A percentile compares a stretch with the other conserved stretches of the same genome.
phyloP scores from a whole-genome alignment of 2,797 vertebrate species.

The Anguilla megastoma region DNA sequence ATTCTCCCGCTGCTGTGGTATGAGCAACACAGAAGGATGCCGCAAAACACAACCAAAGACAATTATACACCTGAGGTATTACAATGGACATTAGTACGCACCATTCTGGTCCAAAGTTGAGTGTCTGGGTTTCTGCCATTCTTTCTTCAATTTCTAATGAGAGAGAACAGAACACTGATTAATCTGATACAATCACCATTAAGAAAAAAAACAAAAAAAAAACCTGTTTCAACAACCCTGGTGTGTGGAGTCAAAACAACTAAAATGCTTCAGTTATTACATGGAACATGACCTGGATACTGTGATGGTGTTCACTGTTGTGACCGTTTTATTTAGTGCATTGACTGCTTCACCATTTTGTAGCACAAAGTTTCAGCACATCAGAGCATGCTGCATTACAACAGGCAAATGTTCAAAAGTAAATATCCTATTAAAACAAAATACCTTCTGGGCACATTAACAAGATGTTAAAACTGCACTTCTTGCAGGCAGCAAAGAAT shows the following conservation, averaged over 20 bases:
- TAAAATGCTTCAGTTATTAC: background rate
- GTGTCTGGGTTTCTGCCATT: constrained; percentile 99
- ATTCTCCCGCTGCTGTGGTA: background rate
- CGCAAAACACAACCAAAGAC: constrained; percentile 47
- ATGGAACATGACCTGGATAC: background rate
- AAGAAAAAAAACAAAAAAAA: background rate
- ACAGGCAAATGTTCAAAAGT: background rate
- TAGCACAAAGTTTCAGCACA: background rate
- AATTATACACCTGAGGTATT: constrained; percentile 15
- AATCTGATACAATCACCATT: background rate
- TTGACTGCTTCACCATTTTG: background rate
- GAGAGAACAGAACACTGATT: constrained; percentile 44
- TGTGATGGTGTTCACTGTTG: background rate
- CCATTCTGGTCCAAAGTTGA: constrained; percentile 99
- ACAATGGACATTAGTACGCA: constrained; percentile 64
- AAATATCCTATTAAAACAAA: background rate
- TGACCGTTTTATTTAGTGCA: background rate
- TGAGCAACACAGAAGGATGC: background rate
- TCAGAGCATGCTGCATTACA: background rate
- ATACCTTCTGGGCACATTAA: background rate
- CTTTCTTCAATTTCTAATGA: constrained; percentile 72
- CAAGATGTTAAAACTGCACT: background rate
- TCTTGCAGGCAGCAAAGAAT: background rate
- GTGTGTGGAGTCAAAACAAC: background rate
- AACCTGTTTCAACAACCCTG: background rate